Evolutionary conservation across 2,888 invertebrate species (phyloP).

Genomic region (Nymphalis urticae): DNA sequence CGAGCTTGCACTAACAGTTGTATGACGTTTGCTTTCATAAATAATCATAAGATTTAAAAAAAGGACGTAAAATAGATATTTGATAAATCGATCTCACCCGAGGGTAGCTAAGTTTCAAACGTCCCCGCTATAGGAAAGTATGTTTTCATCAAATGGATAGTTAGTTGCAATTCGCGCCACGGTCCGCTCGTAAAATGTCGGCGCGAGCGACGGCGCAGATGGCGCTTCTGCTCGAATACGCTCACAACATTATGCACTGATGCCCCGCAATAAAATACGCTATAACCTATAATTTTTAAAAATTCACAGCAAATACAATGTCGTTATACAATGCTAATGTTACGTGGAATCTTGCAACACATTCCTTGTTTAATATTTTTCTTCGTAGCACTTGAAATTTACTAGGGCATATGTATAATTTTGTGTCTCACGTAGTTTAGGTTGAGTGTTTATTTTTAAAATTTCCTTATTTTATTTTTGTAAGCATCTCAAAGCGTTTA

Average conservation of each 20-base stretch:
- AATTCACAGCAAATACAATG: conserved; percentile 15
- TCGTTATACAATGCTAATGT: neutral
- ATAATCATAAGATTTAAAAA: too few relatives aligned
- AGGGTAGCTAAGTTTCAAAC: neutral
- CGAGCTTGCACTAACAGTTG: too few relatives aligned
- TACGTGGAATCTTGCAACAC: neutral
- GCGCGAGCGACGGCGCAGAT: conserved; percentile 60
- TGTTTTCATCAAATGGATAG: conserved; percentile 49
- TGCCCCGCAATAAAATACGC: conserved; percentile 34
- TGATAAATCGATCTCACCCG: too few relatives aligned
- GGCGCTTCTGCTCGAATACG: conserved; percentile 46
- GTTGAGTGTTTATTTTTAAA: too few relatives aligned
- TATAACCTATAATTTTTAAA: conserved; percentile 33
- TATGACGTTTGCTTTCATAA: too few relatives aligned
- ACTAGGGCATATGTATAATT: neutral
- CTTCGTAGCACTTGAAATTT: neutral
- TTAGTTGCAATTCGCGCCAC: conserved; percentile 73
- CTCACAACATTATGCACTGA: conserved; percentile 53
- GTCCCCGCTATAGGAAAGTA: conserved; percentile 35
- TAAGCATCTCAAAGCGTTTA: too few relatives aligned
- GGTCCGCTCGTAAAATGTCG: conserved; percentile 65
- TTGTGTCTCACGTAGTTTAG: too few relatives aligned
- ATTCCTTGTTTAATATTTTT: neutral
- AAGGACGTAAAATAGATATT: too few relatives aligned
- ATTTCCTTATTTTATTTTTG: too few relatives aligned